Base-by-base conservation (phyloP, 2,888 invertebrate species). In the Belgica antarctica region DNA sequence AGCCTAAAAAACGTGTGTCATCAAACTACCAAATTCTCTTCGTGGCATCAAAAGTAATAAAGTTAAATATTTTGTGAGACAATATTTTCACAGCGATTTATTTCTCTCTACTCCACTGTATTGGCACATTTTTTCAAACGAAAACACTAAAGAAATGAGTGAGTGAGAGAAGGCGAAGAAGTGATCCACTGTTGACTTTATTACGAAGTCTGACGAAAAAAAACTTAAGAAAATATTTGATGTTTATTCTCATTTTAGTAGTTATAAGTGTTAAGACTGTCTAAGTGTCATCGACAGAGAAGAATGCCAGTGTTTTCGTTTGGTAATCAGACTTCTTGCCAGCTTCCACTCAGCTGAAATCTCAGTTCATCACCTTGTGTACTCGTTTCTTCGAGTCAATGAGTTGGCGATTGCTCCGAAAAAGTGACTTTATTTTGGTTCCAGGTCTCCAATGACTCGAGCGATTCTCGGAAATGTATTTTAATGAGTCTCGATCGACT, bases 181-280 rank as follows among this genome's bases (percentile, higher is more conserved):
- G n/a, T n/a, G n/a, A n/a, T 17, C 52, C 19, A 52, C 12, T 68
- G 47, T 68, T 68, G 68, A 68, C 68, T 57, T 68, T 68, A 68
- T 57, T 57, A 68, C 17, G 34, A 59, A 59, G 59, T 12, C 46
- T 7, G n/a, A n/a, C n/a, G 4, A 46, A 46, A 63, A 63, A 31
- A 31, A 52, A 22, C 22, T 52, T 52, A 12, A 12, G 52, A 22
- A 12, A 68, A 68, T 68, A 68, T 68, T 68, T 68, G 34, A 68
- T 68, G 46, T 68, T 68, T 68, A 68, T 57, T 68, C 47, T 68
- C 68, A 68, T 52, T 31, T 25, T 47, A 68, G 68, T 68, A 68
- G 68, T 68, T 47, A 22, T 66, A 41, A 66, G 66, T 66, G 66
- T 66, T 47, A 68, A 52, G 66, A 66, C 52, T 52, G 66, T 52